Base-by-base conservation (phyloP, 2,113 vertebrate species). In the Orthonyx spaldingii region DNA sequence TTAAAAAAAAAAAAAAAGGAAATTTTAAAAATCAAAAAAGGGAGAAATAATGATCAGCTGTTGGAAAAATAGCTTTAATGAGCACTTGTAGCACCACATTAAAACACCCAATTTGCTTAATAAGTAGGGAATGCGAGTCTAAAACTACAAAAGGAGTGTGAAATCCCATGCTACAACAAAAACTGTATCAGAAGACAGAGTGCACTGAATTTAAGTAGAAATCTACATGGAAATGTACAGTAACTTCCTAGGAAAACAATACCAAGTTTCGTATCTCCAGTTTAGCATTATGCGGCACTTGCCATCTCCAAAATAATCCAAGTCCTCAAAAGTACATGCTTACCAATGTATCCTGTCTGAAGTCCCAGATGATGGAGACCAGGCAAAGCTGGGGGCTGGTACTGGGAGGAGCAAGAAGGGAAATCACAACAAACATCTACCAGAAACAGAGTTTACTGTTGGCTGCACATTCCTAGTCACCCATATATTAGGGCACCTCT, bases 61-160 rank as follows among this genome's bases (percentile, higher is more conserved):
- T 94, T 95, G 86, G 86, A 94, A 96, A 96, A 97, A 94, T 89
- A 80, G 95, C 95, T 95, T 89, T 97, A 97, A 97, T 93, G 94
- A 95, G 91, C 86, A 95, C 96, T 95, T 97, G 80, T 89, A 94
- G 80, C 80, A 84, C n/a, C 64, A 90, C 39, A 93, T 93, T 96
- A 89, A 95, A 97, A 93, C 68, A 96, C 47, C 60, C 86, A 91
- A 95, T 96, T 97, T 95, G 94, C 84, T 84, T 95, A 96, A 95
- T 94, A 97, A 94, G 94, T 89, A 96, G 91, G 95, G 83, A 89
- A 93, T 64, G 44, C 20, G 72, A 93, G 80, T 87, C 91, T 96
- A 86, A 93, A 94, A 89, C 89, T 64, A 96, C 89, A 95, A 96
- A 96, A 90, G 83, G 56, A 90, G 60, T 60, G 30, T 78, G 56